Evolutionary conservation across 1,140 invertebrate species (phyloP), one percentile per base, ranked within the genome.

Genomic region (Drosophila varians): DNA sequence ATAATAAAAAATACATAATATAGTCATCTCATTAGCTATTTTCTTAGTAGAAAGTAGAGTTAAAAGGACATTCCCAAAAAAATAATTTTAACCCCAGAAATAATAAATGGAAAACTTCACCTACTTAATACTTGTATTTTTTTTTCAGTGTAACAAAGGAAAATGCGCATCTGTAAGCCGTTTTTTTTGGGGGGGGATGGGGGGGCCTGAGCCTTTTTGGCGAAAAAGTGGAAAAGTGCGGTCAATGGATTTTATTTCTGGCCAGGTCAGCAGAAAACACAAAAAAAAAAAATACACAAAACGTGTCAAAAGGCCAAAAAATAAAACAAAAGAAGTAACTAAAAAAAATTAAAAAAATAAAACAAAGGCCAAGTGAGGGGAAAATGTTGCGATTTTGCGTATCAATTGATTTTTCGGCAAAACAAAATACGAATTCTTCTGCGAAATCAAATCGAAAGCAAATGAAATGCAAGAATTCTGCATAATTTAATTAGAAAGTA

Each of bases 351-450:
- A 3, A 34, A 4, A 7, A n/a, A 12, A 34, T 4, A 34, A n/a
- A 38, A 38, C 9, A 38, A 38, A 14, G 36, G 36, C 6, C n/a
- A 6, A 38, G 21, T 21, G 4, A 21, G 21, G 4, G 36, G 12
- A 38, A 12, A 38, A 38, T 47, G 46, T 21, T 21, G 26, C 26
- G 45, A 34, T 80, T 80, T 79, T 79, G 77, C 65, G 72, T 80
- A 80, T 45, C 57, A 71, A 79, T 80, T 80, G 77, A 79, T 79
- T 79, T 79, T 79, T 36, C 40, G 7, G 28, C 28, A 1, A 21
- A 21, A 21, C 28, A n/a, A n/a, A n/a, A n/a, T n/a, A n/a, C n/a
- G n/a, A n/a, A n/a, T n/a, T n/a, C n/a, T n/a, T n/a, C n/a, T n/a
- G n/a, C n/a, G 28, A 36, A n/a, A 36, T 36, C 34, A 66, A 54